These are phyloP conservation scores for Reinhardtius hippoglossoides DNA, from an alignment of 2,113 vertebrate genomes.

Conservation along the genomic window DNA sequence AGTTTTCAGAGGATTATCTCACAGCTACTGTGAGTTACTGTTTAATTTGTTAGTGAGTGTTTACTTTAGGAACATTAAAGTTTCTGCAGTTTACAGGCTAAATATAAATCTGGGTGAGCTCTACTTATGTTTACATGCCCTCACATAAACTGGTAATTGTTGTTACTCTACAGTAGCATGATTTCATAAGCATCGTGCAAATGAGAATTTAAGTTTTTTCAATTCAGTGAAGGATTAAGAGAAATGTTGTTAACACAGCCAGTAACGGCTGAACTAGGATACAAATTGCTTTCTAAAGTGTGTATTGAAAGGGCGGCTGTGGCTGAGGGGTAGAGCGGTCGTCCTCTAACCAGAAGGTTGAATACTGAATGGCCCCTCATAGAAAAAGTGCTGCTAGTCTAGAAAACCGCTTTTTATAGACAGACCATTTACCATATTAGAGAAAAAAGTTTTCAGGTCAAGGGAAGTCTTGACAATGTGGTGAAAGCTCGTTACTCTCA, in stretches of 20 bases:
- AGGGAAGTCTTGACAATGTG: background rate
- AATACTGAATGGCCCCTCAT: too few species aligned
- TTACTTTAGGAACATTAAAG: background rate
- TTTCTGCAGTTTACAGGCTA: background rate
- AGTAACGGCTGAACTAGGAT: background rate
- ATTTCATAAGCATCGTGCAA: too few species aligned
- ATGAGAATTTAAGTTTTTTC: too few species aligned
- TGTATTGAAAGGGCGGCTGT: too few species aligned
- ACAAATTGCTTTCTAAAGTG: too few species aligned
- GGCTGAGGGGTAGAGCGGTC: too few species aligned
- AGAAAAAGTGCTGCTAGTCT: too few species aligned
- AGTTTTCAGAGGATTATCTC: conserved; percentile 32
- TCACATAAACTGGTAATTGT: background rate
- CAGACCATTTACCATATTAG: too few species aligned
- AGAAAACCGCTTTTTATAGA: too few species aligned
- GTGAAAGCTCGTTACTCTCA: background rate
- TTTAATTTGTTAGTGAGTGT: conserved; percentile 30
- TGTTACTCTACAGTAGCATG: too few species aligned
- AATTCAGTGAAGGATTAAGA: background rate
- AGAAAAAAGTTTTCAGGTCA: background rate
- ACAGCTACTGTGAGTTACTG: conserved; percentile 16
- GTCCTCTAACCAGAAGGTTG: too few species aligned
- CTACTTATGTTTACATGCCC: conserved; percentile 12
- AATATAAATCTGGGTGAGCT: background rate
- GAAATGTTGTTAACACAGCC: background rate